Conservation (phyloP, 2,797 vertebrate genomes). For the Acanthornis magna region DNA sequence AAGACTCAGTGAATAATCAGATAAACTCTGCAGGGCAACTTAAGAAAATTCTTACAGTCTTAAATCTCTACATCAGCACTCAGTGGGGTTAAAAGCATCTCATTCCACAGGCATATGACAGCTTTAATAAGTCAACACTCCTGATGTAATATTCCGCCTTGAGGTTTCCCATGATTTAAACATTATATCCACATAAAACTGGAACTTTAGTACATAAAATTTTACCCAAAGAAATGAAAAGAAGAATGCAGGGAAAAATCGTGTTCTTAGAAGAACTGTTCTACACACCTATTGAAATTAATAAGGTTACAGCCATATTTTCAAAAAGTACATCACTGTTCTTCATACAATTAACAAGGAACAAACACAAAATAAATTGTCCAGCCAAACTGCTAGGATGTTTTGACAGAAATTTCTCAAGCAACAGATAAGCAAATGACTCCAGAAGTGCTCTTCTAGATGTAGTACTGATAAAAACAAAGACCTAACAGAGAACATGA, state of each 20-base stretch:
- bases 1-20: conserved; percentile 35
- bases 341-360: background rate
- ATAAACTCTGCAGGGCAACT: conserved; percentile 40
- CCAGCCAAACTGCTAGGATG: background rate
- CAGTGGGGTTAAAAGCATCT: conserved; percentile 19
- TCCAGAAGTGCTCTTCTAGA: background rate
- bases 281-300: background rate
- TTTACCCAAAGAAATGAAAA: background rate
- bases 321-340: background rate
- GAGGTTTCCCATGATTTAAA: background rate
- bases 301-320: background rate
- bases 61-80: conserved; percentile 49
- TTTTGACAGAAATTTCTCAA: background rate
- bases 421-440: background rate
- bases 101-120: background rate
- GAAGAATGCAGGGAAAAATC: background rate
- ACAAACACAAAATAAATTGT: background rate
- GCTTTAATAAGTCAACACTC: conserved; percentile 33
- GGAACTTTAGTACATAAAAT: background rate
- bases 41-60: conserved; percentile 10
- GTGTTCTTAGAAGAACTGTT: background rate
- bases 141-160: background rate
- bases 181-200: background rate
- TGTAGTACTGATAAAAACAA: background rate
- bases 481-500: background rate